These are phyloP conservation scores for Microcebus jonahi DNA, from an alignment of 2,113 vertebrate species.

Conservation along the genomic window DNA sequence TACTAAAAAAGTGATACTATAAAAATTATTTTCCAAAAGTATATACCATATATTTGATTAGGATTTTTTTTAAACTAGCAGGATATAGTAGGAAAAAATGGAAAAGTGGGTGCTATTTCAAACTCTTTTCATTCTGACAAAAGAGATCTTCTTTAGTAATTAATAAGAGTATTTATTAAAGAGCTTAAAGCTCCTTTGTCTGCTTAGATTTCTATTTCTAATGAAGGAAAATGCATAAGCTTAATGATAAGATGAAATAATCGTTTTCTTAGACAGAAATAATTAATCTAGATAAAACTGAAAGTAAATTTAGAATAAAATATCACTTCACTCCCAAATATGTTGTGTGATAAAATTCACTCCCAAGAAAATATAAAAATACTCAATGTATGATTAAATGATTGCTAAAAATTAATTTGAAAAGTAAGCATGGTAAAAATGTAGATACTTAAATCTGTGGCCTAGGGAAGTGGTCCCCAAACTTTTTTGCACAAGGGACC, in stretches of 20 bases:
- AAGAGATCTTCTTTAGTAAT: background rate
- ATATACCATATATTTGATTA: background rate
- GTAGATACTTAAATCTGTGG: constrained; percentile 39
- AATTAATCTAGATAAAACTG: constrained; percentile 23
- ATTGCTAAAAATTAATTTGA: background rate
- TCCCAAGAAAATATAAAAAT: background rate
- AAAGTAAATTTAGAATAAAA: constrained; percentile 9
- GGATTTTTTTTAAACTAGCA: background rate
- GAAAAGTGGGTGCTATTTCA: background rate
- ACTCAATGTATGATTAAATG: background rate
- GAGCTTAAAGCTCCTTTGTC: background rate
- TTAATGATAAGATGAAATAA: background rate
- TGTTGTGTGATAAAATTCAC: background rate
- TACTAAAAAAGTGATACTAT: background rate
- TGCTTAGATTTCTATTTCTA: background rate
- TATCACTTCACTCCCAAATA: background rate
- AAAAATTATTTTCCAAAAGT: background rate
- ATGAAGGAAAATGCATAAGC: background rate
- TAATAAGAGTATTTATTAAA: background rate
- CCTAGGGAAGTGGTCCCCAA: background rate
- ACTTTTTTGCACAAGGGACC: too few relatives aligned
- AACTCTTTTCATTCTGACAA: background rate
- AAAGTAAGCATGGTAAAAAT: constrained; percentile 12
- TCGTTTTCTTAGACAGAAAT: background rate
- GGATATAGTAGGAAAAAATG: background rate